phyloP scores from a whole-genome alignment of 2,113 vertebrate species.

The Passer montanus region DNA sequence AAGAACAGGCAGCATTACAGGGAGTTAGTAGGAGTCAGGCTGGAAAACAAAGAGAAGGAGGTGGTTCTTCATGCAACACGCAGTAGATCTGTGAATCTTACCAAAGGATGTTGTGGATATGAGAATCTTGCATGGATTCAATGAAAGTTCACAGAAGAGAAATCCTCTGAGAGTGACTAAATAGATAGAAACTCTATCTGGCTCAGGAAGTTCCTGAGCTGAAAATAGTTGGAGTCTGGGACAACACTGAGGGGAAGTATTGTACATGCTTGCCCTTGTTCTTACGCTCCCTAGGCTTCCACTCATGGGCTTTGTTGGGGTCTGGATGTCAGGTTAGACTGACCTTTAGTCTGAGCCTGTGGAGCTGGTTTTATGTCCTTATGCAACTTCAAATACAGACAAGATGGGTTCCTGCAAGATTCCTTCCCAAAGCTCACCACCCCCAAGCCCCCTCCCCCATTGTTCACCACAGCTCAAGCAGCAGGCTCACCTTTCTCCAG shows the following conservation, averaged over 20 bases:
- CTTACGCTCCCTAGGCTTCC: not conserved
- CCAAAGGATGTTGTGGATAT: not conserved
- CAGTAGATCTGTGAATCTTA: not conserved
- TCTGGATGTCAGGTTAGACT: not conserved
- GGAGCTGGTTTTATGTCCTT: not conserved
- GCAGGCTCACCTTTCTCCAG: not conserved
- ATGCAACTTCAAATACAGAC: not conserved
- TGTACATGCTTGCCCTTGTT: not conserved
- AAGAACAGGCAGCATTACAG: not conserved
- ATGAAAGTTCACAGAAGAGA: not conserved
- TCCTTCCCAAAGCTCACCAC: not conserved
- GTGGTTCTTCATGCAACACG: not conserved
- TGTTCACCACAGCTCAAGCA: not conserved
- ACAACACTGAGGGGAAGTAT: not conserved
- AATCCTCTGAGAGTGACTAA: conserved; percentile 14
- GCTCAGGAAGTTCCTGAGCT: conserved; percentile 44
- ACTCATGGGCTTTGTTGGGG: not conserved
- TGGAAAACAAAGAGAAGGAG: not conserved
- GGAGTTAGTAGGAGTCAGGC: not conserved
- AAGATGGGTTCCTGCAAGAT: not conserved
- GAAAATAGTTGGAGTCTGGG: conserved; percentile 33
- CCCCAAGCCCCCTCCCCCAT: not conserved
- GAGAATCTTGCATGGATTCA: conserved; percentile 8
- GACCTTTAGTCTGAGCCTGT: not conserved
- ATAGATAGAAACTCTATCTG: conserved; percentile 31